A percentile compares a stretch with the other conserved stretches of the same genome.
Evolutionary conservation across 2,797 vertebrate genomes (phyloP).

Genomic region (Oreortyx pictus): DNA sequence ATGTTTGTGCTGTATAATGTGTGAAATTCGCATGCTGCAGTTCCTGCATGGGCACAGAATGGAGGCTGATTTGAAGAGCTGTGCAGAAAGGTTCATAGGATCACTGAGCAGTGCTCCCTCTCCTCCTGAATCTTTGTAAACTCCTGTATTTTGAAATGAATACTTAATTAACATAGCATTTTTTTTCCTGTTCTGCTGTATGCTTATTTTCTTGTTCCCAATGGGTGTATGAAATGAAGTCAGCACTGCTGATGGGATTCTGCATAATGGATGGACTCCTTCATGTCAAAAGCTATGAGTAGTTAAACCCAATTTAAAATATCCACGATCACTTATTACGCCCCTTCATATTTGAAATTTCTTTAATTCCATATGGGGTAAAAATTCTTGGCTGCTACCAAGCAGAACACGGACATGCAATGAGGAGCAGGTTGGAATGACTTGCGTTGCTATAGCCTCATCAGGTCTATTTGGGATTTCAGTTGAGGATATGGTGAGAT

Average conservation of each 20-base stretch:
- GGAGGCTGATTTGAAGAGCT: background rate
- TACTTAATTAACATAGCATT: background rate
- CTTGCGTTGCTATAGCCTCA: background rate
- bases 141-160: slow-evolving; percentile 6
- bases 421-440: background rate
- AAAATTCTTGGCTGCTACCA: background rate
- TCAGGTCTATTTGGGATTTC: background rate
- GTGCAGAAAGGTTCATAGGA: background rate
- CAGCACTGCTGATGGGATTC: background rate
- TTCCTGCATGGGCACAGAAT: background rate
- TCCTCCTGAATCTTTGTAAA: slow-evolving; percentile 8
- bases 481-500: background rate
- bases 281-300: background rate
- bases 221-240: background rate
- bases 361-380: background rate
- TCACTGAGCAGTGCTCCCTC: background rate
- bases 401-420: background rate
- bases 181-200: background rate
- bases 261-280: background rate
- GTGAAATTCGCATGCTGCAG: background rate
- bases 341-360: background rate
- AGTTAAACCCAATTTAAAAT: background rate
- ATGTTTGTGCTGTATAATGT: background rate
- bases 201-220: background rate
- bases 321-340: background rate